These are phyloP conservation scores for Acheta domesticus DNA, from an alignment of 2,888 invertebrate genomes.

Conservation along the genomic window DNA sequence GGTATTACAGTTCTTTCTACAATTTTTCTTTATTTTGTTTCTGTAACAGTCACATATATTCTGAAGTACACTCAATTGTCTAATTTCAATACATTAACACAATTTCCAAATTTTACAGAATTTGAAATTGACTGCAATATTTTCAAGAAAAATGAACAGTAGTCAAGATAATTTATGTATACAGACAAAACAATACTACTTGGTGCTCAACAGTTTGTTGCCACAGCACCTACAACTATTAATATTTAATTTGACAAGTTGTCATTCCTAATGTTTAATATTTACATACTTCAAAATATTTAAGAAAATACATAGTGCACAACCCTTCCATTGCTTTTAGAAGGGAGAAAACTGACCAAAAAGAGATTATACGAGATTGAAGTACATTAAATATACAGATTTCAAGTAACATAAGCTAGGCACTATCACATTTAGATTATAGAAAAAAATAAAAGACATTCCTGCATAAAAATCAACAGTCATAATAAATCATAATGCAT, in stretches of 20 bases:
- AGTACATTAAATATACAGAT: neutral
- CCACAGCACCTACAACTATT: neutral
- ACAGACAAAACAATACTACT: neutral
- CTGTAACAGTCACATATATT: no score
- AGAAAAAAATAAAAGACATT: neutral
- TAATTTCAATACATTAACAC: neutral
- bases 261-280: neutral
- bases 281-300: neutral
- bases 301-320: conserved; percentile 10
- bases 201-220: neutral
- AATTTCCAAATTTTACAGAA: neutral
- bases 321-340: neutral
- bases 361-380: neutral
- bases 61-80: no score
- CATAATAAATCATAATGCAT: neutral
- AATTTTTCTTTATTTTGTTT: no score
- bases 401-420: neutral
- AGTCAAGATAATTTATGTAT: neutral
- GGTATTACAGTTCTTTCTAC: no score
- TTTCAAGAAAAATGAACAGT: neutral
- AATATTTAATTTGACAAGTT: neutral
- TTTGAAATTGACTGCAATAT: neutral
- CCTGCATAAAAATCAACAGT: neutral
- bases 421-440: neutral
- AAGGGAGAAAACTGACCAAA: neutral